Conservation (phyloP, 1,140 invertebrate genomes). For the Drosophila repletoides region DNA sequence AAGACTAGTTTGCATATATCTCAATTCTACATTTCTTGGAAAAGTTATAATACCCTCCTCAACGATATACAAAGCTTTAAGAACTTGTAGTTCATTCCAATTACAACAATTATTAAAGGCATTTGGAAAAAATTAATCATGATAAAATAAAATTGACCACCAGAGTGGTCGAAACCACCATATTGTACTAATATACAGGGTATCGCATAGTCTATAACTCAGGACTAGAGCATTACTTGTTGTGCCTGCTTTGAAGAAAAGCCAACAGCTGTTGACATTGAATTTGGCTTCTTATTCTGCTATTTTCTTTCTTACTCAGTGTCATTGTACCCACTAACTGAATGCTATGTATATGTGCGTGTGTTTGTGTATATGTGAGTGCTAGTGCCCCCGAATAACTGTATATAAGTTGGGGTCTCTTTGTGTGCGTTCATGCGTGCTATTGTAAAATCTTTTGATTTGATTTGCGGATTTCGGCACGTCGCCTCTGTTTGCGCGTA, state of each 20-base stretch:
- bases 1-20: too few species aligned
- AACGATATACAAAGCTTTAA: too few species aligned
- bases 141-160: too few species aligned
- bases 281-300: constrained; percentile 43
- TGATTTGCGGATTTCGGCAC: constrained; percentile 70
- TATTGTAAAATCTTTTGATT: constrained; percentile 76
- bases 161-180: too few species aligned
- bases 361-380: constrained; percentile 1
- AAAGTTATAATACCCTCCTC: too few species aligned
- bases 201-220: not conserved
- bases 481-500: constrained; percentile 39
- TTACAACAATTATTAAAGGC: too few species aligned
- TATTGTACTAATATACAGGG: not conserved
- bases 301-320: not conserved
- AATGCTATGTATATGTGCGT: constrained; percentile 3
- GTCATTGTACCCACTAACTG: constrained; percentile 30
- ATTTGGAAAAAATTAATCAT: too few species aligned
- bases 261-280: constrained; percentile 77
- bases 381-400: constrained; percentile 11
- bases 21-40: too few species aligned
- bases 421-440: constrained; percentile 50
- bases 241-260: constrained; percentile 52
- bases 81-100: too few species aligned
- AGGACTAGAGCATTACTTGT: constrained; percentile 10
- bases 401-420: constrained; percentile 23